Percentiles rank a stretch among this genome's conserved stretches.
These are phyloP conservation scores for Rhizomys pruinosus DNA, from an alignment of 2,113 vertebrate genomes.

Conservation along the genomic window DNA sequence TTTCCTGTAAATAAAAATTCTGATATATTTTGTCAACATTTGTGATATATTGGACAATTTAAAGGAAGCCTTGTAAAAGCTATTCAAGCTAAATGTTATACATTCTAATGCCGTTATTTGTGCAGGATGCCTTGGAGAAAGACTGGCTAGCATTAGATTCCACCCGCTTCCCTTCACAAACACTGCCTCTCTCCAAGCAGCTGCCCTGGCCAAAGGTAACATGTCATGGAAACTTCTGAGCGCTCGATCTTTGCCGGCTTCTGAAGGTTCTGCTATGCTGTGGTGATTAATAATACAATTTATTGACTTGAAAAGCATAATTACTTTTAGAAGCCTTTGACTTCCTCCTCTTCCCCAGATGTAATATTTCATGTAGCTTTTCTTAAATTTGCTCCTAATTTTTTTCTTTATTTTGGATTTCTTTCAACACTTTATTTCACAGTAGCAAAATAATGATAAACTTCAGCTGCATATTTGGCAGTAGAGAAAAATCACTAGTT, in stretches of 20 bases:
- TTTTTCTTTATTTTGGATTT: slow-evolving; percentile 94
- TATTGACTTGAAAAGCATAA: slow-evolving; percentile 92
- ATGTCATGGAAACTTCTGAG: slow-evolving; percentile 84
- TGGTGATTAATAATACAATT: slow-evolving; percentile 91
- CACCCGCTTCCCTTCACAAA: slow-evolving; percentile 85
- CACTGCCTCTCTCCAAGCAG: slow-evolving; percentile 83
- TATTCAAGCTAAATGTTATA: slow-evolving; percentile 78
- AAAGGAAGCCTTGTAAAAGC: slow-evolving; percentile 72
- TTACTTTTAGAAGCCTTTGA: slow-evolving; percentile 90
- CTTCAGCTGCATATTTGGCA: slow-evolving; percentile 89
- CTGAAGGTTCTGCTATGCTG: slow-evolving; percentile 83
- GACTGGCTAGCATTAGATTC: slow-evolving; percentile 87
- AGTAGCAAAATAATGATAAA: slow-evolving; percentile 88
- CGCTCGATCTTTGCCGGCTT: slow-evolving; percentile 84
- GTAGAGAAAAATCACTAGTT: slow-evolving; percentile 85
- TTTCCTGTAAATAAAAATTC: slow-evolving; percentile 70
- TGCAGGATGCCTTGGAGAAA: slow-evolving; percentile 89
- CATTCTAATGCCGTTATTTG: slow-evolving; percentile 77
- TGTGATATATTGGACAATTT: slow-evolving; percentile 53
- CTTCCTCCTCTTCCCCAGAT: slow-evolving; percentile 92
- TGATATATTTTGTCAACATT: slow-evolving; percentile 56
- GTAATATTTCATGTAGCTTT: slow-evolving; percentile 92
- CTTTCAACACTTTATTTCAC: slow-evolving; percentile 91
- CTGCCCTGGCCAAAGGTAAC: slow-evolving; percentile 92
- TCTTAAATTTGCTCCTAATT: slow-evolving; percentile 87